Evolutionary conservation across 2,797 vertebrate genomes (phyloP).

Genomic region (Pseudopleuronectes americanus): DNA sequence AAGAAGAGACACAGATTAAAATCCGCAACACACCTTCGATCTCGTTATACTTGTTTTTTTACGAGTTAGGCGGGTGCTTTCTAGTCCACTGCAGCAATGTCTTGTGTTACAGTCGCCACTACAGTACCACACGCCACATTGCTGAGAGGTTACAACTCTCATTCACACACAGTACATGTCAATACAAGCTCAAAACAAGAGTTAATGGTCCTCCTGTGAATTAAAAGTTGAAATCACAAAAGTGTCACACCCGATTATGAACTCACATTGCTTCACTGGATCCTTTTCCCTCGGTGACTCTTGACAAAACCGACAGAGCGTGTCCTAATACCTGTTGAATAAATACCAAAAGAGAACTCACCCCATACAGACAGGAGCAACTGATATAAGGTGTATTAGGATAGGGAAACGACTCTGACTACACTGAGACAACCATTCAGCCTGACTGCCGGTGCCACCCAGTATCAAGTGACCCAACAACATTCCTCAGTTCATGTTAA

Average conservation of each 20-base stretch:
- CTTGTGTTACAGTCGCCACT: conserved; percentile 36
- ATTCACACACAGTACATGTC: neutral
- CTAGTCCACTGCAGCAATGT: conserved; percentile 38
- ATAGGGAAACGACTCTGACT: conserved; percentile 7
- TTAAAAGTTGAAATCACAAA: too few relatives aligned
- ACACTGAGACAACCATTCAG: conserved; percentile 3
- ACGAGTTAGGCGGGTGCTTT: neutral
- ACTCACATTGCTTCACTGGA: too few relatives aligned
- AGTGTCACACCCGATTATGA: too few relatives aligned
- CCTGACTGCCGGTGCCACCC: conserved; percentile 39
- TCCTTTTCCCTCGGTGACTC: neutral
- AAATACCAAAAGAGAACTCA: conserved; percentile 40
- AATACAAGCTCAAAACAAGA: neutral
- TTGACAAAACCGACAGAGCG: neutral
- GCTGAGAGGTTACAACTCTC: neutral
- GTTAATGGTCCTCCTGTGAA: too few relatives aligned
- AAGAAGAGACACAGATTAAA: neutral
- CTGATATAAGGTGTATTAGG: neutral
- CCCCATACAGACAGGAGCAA: conserved; percentile 33
- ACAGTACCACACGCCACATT: conserved; percentile 28
- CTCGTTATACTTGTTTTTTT: neutral
- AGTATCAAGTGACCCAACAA: conserved; percentile 20
- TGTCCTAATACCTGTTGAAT: neutral
- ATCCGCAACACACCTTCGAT: conserved; percentile 15
- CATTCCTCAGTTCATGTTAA: conserved; percentile 55